A percentile compares a stretch with the other conserved stretches of the same genome.
Conservation (phyloP, 2,797 vertebrate species). For the Fratercula arctica region DNA sequence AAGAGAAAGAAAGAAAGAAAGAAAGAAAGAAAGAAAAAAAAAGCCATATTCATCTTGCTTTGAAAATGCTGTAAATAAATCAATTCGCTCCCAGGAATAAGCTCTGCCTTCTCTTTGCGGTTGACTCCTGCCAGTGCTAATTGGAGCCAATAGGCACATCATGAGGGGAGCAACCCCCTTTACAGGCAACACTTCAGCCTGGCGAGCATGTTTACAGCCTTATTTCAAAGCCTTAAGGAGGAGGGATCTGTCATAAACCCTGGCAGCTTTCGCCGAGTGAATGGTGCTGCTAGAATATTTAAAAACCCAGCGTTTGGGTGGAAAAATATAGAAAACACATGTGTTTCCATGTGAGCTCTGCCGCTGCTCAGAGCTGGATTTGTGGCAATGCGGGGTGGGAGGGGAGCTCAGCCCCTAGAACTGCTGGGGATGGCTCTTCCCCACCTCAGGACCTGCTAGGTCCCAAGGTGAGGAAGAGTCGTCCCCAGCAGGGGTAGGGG, state of each 20-base stretch:
- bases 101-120: constrained; percentile 3
- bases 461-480: background rate
- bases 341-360: constrained; percentile 63
- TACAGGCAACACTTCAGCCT: constrained; percentile 65
- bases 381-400: background rate
- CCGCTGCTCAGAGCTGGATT: background rate
- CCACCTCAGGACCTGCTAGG: background rate
- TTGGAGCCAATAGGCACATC: constrained; percentile 64
- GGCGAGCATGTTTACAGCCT: constrained; percentile 74
- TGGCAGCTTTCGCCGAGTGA: constrained; percentile 62
- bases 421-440: background rate
- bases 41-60: background rate
- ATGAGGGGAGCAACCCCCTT: constrained; percentile 29
- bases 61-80: constrained; percentile 47
- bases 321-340: constrained; percentile 76
- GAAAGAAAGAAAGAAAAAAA: background rate
- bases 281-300: constrained; percentile 66
- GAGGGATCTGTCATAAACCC: constrained; percentile 75
- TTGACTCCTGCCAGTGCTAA: constrained; percentile 48
- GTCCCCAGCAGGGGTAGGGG: background rate
- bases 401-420: background rate
- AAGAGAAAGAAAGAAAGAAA: background rate
- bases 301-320: constrained; percentile 50
- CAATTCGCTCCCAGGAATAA: constrained; percentile 28
- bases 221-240: constrained; percentile 75